Conservation (phyloP, 2,888 invertebrate genomes). For the Oasisia sp. region DNA sequence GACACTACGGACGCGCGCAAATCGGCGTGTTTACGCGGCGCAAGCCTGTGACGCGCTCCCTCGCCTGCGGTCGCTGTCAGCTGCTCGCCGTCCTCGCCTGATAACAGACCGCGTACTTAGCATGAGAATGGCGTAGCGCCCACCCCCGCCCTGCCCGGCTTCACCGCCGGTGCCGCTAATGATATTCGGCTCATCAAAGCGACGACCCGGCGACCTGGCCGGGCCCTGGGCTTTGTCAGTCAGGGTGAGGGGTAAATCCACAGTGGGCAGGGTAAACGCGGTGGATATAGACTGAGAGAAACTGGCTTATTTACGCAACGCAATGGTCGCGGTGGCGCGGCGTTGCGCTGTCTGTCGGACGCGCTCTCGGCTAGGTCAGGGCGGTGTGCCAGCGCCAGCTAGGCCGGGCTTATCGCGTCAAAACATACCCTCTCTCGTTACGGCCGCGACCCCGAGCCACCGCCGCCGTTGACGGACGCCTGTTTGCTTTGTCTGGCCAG, state of each 20-base stretch:
- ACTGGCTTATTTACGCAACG: background rate
- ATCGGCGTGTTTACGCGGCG: constrained; percentile 5
- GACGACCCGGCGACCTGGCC: background rate
- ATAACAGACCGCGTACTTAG: constrained; percentile 13
- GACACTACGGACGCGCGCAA: background rate
- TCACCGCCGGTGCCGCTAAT: background rate
- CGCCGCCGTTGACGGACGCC: background rate
- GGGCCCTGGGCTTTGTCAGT: background rate
- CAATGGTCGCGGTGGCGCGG: background rate
- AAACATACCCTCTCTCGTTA: constrained; percentile 11
- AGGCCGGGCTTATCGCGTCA: constrained; percentile 11
- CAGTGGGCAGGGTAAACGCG: background rate
- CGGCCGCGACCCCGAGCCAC: background rate
- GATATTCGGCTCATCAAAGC: constrained; percentile 6
- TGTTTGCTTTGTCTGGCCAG: constrained; percentile 1
- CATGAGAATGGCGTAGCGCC: background rate
- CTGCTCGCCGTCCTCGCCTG: background rate
- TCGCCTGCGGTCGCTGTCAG: background rate
- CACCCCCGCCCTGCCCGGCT: background rate
- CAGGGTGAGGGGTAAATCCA: background rate
- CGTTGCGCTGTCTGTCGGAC: background rate
- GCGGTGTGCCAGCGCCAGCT: background rate
- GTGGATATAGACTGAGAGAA: background rate
- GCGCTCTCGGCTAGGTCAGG: constrained; percentile 9
- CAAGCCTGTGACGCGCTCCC: constrained; percentile 9